Evolutionary conservation across 2,888 invertebrate species (phyloP), one percentile per base, ranked within the genome.

Genomic region (Falcaria lacertinaria): DNA sequence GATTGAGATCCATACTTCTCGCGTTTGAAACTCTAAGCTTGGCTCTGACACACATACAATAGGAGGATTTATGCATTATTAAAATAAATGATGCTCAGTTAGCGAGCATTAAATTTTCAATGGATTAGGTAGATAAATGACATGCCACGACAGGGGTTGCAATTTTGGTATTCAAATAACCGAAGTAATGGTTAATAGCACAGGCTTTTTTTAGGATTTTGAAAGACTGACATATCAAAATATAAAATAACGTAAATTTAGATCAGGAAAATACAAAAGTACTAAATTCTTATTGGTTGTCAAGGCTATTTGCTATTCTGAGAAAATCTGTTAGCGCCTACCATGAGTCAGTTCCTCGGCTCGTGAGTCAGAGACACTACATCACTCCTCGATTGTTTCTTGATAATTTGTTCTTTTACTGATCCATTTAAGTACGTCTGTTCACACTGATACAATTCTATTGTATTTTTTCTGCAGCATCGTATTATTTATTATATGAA

Each of bases 231-330:
- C 3, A 19, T 19, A 19, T 19, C 19, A 19, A 19, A 6, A 19
- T 19, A 4, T 0, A 19, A 19, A 2, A 28, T 14, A 14, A 15
- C 6, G 15, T 33, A 2, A 17, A 17, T 22, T 13, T 36, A 36
- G 14, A 36, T n/a, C 13, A n/a, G 14, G 15, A 13, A 14, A 2
- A 6, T 14, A 4, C 15, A 37, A 4, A 33, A 7, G 15, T 37
- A 15, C 13, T 2, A 14, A 15, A 14, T 37, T 14, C 15, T 33
- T 37, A 6, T 19, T 59, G 57, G 70, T 65, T 80, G 73, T 80
- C 85, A 86, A 87, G 84, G 86, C 69, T 79, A 79, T 53, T 67
- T 63, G 71, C 75, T 81, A 78, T 86, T 87, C 85, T 74, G 57
- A 80, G 85, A 85, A 84, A 74, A 80, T 81, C 76, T 76, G 69